Base-by-base conservation (phyloP, 2,113 vertebrate species). In the Leucoraja erinaceus region DNA sequence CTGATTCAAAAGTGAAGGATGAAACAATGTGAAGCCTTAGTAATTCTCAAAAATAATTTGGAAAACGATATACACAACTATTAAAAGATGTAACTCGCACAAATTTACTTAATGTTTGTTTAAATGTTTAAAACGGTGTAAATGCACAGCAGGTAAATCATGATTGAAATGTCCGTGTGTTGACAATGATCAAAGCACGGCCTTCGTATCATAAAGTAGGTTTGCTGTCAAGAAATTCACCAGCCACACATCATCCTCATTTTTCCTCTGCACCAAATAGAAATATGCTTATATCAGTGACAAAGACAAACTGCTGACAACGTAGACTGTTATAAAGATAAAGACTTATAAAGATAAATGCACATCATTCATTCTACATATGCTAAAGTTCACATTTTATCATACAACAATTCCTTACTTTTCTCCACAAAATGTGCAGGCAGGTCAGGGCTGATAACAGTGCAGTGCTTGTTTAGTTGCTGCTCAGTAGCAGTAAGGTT, bases 251-350 rank as follows among this genome's bases (percentile, higher is more conserved):
- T 61, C 28, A 10, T 61, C 54, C 83, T 86, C 81, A 84, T 56
- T 61, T 61, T 25, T 31, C 83, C 59, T 31, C 56, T 1, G 83
- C 83, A 31, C 59, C 63, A 88, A 88, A 88, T 88, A 16, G 59
- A 88, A 47, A 47, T 31, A 59, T 63, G 83, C 12, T 88, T 31
- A 63, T 88, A 88, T 8, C 16, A 31, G 59, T 16, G 83, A 88
- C 83, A 88, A 88, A 88, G 83, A 88, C n/a, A 88, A 88, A 88
- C 83, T 88, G 14, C 83, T 88, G 83, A 59, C 61, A 88, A 86
- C n/a, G 59, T 66, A 33, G 59, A 63, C 59, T 88, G 83, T 63
- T 88, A 66, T 88, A 88, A 88, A 88, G 83, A 88, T 88, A 88
- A 63, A 88, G n/a, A n/a, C n/a, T 63, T 88, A 66, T 88, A 88